Base-by-base conservation (phyloP, 2,888 invertebrate species). In the Opisthograptis luteolata region DNA sequence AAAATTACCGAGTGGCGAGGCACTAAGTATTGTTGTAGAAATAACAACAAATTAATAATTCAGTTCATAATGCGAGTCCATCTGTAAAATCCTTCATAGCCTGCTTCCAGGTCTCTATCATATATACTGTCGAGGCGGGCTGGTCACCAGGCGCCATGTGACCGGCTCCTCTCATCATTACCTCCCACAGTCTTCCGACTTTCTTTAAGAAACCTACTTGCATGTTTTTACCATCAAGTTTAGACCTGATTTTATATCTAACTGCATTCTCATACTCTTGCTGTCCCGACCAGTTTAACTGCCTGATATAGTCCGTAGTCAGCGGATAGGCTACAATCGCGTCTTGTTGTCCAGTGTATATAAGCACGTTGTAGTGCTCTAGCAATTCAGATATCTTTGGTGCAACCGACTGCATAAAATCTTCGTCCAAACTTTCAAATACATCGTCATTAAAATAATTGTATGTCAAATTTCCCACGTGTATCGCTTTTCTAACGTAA, bases 381-480 rank as follows among this genome's bases (percentile, higher is more conserved):
- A 52, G 20, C 1, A 52, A 37, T 10, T 46, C 37, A 0, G 41
- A 22, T 14, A 46, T 41, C 37, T 9, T 32, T 6, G 45, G 41
- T 1, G 41, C 37, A 5, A 52, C 28, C n/a, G 45, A 37, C 4
- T 42, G 14, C 30, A 46, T 37, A 2, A 37, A n/a, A 15, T 52
- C 46, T 2, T 19, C 13, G n/a, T 1, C 22, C 6, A 52, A 15
- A 20, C 27, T 4, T 2, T 30, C 3, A 10, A n/a, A 7, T 8
- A 37, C 45, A 2, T 12, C 7, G 0, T 10, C 1, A 12, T 8
- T 31, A 2, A 28, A 6, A 22, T 2, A 15, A 28, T 92, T 30
- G 14, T 15, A 46, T 0, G 25, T 12, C 13, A 41, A 13, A 9
- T 42, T 28, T n/a, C 51, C 51, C 2, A 34, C 51, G 15, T 52